phyloP scores from a whole-genome alignment of 23 tunicate species.

The Corella eumyota region DNA sequence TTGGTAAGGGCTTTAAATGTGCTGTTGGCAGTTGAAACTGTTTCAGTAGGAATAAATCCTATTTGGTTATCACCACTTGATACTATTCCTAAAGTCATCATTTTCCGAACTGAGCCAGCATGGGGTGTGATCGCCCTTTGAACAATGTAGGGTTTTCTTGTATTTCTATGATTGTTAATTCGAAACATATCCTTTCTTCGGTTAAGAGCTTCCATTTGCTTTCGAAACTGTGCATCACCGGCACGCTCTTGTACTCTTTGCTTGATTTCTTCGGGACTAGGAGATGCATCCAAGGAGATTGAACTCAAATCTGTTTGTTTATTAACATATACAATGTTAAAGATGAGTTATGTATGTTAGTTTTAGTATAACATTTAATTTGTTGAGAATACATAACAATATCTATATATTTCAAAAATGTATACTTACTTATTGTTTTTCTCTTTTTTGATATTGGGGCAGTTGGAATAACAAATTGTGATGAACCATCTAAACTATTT shows the following conservation, averaged over 20 bases:
- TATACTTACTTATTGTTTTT: slow-evolving; percentile 2
- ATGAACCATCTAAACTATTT: too few species aligned
- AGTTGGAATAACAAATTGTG: slow-evolving; percentile 32
- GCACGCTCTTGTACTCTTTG: slow-evolving; percentile 26
- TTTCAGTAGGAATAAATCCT: slow-evolving; percentile 32
- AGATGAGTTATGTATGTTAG: not conserved
- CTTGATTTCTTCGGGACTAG: slow-evolving; percentile 2
- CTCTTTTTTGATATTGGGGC: slow-evolving; percentile 15
- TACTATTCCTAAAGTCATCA: slow-evolving; percentile 61
- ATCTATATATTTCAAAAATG: not conserved
- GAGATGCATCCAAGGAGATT: not conserved
- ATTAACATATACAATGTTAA: too few species aligned
- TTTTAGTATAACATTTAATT: not conserved
- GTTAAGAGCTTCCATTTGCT: slow-evolving; percentile 41
- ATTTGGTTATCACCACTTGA: slow-evolving; percentile 33
- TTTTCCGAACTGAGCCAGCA: slow-evolving; percentile 31
- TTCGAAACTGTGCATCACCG: slow-evolving; percentile 33
- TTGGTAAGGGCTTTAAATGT: not conserved
- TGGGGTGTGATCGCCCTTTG: slow-evolving; percentile 37
- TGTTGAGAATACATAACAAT: not conserved
- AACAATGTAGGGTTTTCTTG: slow-evolving; percentile 29
- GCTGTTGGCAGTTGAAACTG: not conserved
- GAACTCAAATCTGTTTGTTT: too few species aligned
- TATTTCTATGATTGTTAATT: slow-evolving; percentile 11
- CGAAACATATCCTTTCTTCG: slow-evolving; percentile 36